Percentiles rank a stretch among this genome's conserved stretches.
phyloP scores from a whole-genome alignment of 2,888 invertebrate species.

The Lepidochitona cinerea region DNA sequence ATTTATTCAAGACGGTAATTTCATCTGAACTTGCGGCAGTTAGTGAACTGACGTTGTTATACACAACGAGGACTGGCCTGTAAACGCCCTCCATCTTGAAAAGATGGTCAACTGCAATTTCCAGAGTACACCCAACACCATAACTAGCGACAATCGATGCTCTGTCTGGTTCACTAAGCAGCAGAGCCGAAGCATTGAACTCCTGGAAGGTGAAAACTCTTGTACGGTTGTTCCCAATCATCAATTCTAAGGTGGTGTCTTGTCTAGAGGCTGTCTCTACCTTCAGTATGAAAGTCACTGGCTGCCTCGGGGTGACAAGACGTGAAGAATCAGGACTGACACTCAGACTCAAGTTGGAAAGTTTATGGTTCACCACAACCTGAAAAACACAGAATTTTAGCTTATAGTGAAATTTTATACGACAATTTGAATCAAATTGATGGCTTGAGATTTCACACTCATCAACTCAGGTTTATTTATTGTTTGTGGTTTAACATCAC shows the following conservation, averaged over 20 bases:
- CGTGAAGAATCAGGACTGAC: slow-evolving; percentile 26
- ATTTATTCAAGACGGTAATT: slow-evolving; percentile 28
- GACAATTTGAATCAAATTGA: too few species aligned
- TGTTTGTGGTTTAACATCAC: too few species aligned
- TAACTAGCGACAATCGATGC: slow-evolving; percentile 51
- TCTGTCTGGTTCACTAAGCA: slow-evolving; percentile 28
- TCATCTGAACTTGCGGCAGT: not conserved
- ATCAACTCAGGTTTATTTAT: too few species aligned
- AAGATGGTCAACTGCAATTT: slow-evolving; percentile 44
- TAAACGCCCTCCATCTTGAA: slow-evolving; percentile 44
- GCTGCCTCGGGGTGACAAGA: slow-evolving; percentile 21
- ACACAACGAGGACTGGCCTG: slow-evolving; percentile 32
- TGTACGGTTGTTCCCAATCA: slow-evolving; percentile 35
- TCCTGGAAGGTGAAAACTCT: not conserved
- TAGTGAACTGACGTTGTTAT: slow-evolving; percentile 29
- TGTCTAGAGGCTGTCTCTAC: slow-evolving; percentile 48
- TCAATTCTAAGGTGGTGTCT: slow-evolving; percentile 41
- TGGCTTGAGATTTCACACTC: too few species aligned
- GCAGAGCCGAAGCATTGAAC: slow-evolving; percentile 30
- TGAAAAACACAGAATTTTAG: not conserved
- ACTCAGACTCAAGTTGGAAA: slow-evolving; percentile 30
- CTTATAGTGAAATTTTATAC: too few species aligned
- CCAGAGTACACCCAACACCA: slow-evolving; percentile 49
- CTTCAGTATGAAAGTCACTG: slow-evolving; percentile 41
- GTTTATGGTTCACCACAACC: slow-evolving; percentile 11